Conservation (phyloP, 1,140 invertebrate genomes). For the Dufourea novaeangliae region DNA sequence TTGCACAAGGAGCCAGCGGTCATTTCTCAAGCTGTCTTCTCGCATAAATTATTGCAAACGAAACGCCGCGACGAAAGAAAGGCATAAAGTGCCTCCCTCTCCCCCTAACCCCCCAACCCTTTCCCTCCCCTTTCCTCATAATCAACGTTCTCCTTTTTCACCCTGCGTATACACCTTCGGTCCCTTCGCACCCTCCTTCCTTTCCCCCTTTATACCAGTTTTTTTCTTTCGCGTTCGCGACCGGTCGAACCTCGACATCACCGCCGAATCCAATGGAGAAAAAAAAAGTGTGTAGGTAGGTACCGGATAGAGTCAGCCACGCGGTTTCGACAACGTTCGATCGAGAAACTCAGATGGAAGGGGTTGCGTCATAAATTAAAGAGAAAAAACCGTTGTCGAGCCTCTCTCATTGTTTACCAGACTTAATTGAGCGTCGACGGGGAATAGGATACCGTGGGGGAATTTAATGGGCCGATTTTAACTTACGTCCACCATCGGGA, state of each 20-base stretch:
- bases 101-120: neutral
- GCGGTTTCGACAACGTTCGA: slow-evolving; percentile 43
- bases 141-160: slow-evolving; percentile 15
- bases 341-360: slow-evolving; percentile 4
- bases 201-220: neutral
- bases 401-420: slow-evolving; percentile 51
- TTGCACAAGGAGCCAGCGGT: slow-evolving; percentile 77
- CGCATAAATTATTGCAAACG: slow-evolving; percentile 80
- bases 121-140: too few species aligned
- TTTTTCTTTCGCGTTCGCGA: slow-evolving; percentile 22
- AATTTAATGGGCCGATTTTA: slow-evolving; percentile 45
- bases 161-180: neutral
- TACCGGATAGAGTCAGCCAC: neutral
- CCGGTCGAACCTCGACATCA: slow-evolving; percentile 57
- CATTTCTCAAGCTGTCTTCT: slow-evolving; percentile 79
- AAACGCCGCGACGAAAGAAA: slow-evolving; percentile 77
- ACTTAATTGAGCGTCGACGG: slow-evolving; percentile 49
- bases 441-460: slow-evolving; percentile 33
- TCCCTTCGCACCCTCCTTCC: neutral
- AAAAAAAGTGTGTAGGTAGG: slow-evolving; percentile 3
- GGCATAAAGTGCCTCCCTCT: slow-evolving; percentile 70
- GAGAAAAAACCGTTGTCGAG: slow-evolving; percentile 14
- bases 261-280: slow-evolving; percentile 59
- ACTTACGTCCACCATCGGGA: slow-evolving; percentile 37
- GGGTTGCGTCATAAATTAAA: slow-evolving; percentile 54